Percentiles rank a stretch among this genome's conserved stretches.
phyloP scores from a whole-genome alignment of 2,888 invertebrate genomes.

The Tuberolachnus salignus region DNA sequence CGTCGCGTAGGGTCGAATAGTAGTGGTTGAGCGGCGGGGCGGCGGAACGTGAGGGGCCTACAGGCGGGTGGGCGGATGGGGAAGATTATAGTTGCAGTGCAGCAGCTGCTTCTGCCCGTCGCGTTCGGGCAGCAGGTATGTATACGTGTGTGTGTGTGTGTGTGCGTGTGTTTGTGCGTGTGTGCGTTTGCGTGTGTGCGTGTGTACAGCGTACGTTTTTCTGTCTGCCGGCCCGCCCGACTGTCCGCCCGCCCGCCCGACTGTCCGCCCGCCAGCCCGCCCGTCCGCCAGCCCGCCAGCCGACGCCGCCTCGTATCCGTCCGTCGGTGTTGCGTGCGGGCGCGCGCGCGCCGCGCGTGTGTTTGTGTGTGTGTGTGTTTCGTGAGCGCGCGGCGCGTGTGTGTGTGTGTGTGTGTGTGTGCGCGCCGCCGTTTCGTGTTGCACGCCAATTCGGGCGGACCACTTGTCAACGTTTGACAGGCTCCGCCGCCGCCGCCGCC shows the following conservation, averaged over 20 bases:
- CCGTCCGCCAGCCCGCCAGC: background rate
- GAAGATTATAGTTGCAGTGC: constrained; percentile 50
- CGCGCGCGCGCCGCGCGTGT: background rate
- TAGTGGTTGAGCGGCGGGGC: background rate
- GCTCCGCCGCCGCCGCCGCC: constrained; percentile 13
- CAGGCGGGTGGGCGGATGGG: constrained; percentile 26
- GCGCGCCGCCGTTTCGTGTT: constrained; percentile 43
- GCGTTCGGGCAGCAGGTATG: constrained; percentile 1
- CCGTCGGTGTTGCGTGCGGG: background rate
- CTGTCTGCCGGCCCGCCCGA: background rate
- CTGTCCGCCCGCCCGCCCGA: background rate
- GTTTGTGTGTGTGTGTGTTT: constrained; percentile 20
- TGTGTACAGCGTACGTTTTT: constrained; percentile 8
- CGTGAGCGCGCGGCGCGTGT: too few relatives aligned
- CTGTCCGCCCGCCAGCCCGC: background rate
- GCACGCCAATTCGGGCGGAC: constrained; percentile 56
- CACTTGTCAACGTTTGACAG: constrained; percentile 56
- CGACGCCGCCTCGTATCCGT: too few relatives aligned
- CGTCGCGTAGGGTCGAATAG: background rate
- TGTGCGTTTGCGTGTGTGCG: too few relatives aligned
- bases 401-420: constrained; percentile 11
- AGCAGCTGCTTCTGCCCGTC: constrained; percentile 41
- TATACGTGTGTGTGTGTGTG: too few relatives aligned
- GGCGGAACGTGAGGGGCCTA: background rate
- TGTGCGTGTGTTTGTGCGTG: too few relatives aligned